Conservation (phyloP, 1,140 invertebrate genomes). For the Drosophila ficusphila region DNA sequence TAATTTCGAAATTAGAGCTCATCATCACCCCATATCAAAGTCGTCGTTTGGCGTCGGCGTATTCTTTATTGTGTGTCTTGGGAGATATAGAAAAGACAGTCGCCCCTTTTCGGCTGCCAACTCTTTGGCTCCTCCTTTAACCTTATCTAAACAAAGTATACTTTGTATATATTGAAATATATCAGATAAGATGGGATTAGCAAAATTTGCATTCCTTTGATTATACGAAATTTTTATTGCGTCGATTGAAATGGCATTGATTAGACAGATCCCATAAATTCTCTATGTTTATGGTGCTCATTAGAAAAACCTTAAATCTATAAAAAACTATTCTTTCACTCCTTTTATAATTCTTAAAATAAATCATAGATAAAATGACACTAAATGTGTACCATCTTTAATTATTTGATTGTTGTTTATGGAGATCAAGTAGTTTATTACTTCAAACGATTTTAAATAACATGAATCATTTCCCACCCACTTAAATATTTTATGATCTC, state of each 20-base stretch:
- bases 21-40: constrained; percentile 74
- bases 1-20: constrained; percentile 82
- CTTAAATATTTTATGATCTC: no score
- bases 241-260: constrained; percentile 8
- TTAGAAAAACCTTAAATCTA: constrained; percentile 19
- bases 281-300: not conserved
- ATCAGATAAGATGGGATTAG: constrained; percentile 21
- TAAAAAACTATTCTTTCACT: no score
- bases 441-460: no score
- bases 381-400: no score
- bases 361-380: not conserved
- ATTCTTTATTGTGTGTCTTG: constrained; percentile 18
- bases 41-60: constrained; percentile 40
- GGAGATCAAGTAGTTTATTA: no score
- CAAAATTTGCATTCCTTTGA: constrained; percentile 37
- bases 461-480: no score
- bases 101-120: not conserved
- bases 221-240: constrained; percentile 4
- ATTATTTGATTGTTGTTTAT: no score
- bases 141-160: constrained; percentile 1
- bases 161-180: not conserved
- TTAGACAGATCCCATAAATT: constrained; percentile 13
- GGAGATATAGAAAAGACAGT: not conserved
- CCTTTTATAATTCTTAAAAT: no score
- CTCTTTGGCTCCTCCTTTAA: not conserved